phyloP scores from a whole-genome alignment of 2,888 invertebrate genomes.

The Apeira syringaria region DNA sequence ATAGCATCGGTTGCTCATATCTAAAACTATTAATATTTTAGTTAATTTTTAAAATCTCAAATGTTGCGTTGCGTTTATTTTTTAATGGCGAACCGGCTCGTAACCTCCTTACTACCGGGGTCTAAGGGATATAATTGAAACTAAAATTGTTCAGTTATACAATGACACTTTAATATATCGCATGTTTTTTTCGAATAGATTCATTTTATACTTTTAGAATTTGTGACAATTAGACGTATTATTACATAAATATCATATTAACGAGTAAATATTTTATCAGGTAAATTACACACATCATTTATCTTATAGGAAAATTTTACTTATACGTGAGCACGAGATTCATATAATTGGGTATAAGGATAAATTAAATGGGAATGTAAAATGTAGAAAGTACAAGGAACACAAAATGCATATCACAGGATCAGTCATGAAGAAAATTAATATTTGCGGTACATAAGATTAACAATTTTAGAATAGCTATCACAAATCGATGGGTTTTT shows the following conservation, averaged over 20 bases:
- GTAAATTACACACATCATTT: constrained; percentile 29
- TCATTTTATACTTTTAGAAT: constrained; percentile 40
- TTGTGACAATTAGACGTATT: constrained; percentile 38
- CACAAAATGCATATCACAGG: constrained; percentile 19
- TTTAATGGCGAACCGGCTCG: too few relatives aligned
- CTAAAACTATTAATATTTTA: too few relatives aligned
- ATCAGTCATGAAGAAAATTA: constrained; percentile 9
- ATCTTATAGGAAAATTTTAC: background rate
- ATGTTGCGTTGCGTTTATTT: too few relatives aligned
- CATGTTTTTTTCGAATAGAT: constrained; percentile 35
- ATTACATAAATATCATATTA: constrained; percentile 29
- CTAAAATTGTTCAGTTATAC: constrained; percentile 26
- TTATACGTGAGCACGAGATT: constrained; percentile 1
- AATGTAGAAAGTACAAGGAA: constrained; percentile 12
- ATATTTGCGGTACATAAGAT: constrained; percentile 1
- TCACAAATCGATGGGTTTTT: background rate
- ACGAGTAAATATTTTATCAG: constrained; percentile 40
- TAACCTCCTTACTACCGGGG: too few relatives aligned
- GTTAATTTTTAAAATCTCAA: too few relatives aligned
- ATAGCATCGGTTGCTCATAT: too few relatives aligned
- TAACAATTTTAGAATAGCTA: background rate
- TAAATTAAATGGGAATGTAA: background rate
- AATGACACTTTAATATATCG: constrained; percentile 46
- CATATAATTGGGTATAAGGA: background rate
- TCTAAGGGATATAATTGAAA: constrained; percentile 19